Evolutionary conservation across 2,797 vertebrate genomes (phyloP).

Genomic region (Pteronotus mesoamericanus): DNA sequence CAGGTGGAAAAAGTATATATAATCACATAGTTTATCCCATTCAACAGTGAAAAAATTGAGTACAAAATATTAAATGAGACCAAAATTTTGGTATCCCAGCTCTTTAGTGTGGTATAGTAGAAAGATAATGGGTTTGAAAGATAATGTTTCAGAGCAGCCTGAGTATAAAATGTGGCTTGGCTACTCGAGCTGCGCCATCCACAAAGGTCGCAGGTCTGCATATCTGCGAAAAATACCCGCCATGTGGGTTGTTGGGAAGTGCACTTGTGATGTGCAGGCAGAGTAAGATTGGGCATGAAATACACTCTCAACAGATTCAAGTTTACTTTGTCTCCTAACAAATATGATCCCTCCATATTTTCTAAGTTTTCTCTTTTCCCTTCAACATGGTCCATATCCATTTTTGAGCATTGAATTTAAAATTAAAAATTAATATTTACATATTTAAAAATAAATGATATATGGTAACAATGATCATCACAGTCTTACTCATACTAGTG

Average conservation of each 20-base stretch:
- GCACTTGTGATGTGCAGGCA: not conserved
- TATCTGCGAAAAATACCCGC: not conserved
- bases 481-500: not conserved
- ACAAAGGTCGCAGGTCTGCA: not conserved
- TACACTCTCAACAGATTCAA: fast-evolving
- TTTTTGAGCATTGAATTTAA: not conserved
- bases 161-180: not conserved
- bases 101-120: fast-evolving
- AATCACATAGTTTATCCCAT: not conserved
- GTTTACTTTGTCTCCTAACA: not conserved
- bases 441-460: not conserved
- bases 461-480: not conserved
- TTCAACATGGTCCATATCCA: not conserved
- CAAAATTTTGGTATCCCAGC: not conserved
- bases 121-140: not conserved
- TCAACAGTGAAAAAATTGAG: not conserved
- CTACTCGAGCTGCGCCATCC: fast-evolving
- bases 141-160: not conserved
- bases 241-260: not conserved
- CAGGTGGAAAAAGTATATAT: not conserved
- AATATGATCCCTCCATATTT: not conserved
- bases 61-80: not conserved
- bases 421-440: not conserved
- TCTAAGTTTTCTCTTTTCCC: not conserved
- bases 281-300: not conserved